Evolutionary conservation across 2,888 invertebrate genomes (phyloP), one percentile per base, ranked within the genome.

Genomic region (Amphiduros pacificus): DNA sequence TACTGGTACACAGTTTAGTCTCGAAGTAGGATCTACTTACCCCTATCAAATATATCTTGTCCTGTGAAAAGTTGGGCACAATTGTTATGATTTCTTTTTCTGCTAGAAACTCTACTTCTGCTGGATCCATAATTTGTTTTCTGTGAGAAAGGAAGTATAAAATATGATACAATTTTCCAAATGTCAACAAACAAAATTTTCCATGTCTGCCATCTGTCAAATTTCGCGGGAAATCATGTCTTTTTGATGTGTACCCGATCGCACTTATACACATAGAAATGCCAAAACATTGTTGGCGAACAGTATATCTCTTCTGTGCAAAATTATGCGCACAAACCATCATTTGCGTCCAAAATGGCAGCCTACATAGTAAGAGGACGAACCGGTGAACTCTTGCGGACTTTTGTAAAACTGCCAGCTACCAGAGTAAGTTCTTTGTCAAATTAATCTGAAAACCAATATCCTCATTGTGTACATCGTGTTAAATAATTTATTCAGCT

Each of bases 41-140:
- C 51, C 78, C 74, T 26, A 83, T 82, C 53, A 86, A 71, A 73
- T 82, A 82, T 48, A 86, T 79, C 63, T 77, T 78, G 17, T 80
- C 89, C 74, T 90, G 90, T 20, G 88, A 88, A 80, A 97, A 97
- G 78, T 93, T 94, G 0, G 97, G 97, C 69, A 95, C 90, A 17
- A 98, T 89, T 69, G 89, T 89, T 24, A 96, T 87, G 53, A 86
- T 84, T 74, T 90, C 87, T 73, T 93, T 92, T 83, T 97, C 97
- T 2, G 94, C 94, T 64, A 97, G 86, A 84, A 94, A 98, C 82
- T 85, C 85, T n/a, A 83, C 77, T 72, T 83, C 82, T n/a, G 82
- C 72, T 4, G 80, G 77, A 67, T 83, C 80, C 82, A 84, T 82
- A 28, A 20, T 62, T 41, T 32, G 24, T 20, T n/a, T n/a, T n/a